phyloP scores from a whole-genome alignment of 2,888 invertebrate species.

The Eustalomyia histrio region DNA sequence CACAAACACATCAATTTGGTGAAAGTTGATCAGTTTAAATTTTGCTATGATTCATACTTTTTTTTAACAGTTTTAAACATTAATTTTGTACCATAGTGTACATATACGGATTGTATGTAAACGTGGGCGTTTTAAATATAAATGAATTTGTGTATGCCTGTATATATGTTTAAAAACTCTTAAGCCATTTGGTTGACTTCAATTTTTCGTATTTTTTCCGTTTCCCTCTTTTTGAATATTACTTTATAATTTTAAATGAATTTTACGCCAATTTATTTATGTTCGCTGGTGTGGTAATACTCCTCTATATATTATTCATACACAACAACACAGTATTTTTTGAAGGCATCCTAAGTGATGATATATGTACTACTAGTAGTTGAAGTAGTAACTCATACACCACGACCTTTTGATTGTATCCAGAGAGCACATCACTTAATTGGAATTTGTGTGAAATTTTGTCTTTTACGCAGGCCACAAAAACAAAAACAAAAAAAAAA shows the following conservation, averaged over 20 bases:
- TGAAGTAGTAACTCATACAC: constrained; percentile 6
- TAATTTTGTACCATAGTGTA: no score
- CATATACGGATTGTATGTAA: not conserved
- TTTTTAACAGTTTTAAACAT: no score
- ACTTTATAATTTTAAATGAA: constrained; percentile 60
- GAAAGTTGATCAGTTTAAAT: no score
- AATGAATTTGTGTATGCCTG: not conserved
- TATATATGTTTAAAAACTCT: not conserved
- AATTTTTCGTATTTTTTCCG: constrained; percentile 24
- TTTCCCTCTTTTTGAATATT: not conserved
- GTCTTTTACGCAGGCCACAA: constrained; percentile 23
- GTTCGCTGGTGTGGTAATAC: constrained; percentile 29
- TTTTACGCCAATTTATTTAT: constrained; percentile 62
- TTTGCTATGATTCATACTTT: no score
- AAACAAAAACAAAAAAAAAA: not conserved
- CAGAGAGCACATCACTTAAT: constrained; percentile 47
- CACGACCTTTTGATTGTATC: constrained; percentile 48
- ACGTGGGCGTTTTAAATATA: not conserved
- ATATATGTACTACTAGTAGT: no score
- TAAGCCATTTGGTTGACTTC: constrained; percentile 24
- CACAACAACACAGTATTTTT: constrained; percentile 20
- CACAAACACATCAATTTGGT: no score
- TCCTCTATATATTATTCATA: not conserved
- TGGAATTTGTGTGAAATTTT: constrained; percentile 39
- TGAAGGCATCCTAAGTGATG: not conserved